phyloP scores from a whole-genome alignment of 2,113 vertebrate species.

The Anarhynchus alexandrinus region DNA sequence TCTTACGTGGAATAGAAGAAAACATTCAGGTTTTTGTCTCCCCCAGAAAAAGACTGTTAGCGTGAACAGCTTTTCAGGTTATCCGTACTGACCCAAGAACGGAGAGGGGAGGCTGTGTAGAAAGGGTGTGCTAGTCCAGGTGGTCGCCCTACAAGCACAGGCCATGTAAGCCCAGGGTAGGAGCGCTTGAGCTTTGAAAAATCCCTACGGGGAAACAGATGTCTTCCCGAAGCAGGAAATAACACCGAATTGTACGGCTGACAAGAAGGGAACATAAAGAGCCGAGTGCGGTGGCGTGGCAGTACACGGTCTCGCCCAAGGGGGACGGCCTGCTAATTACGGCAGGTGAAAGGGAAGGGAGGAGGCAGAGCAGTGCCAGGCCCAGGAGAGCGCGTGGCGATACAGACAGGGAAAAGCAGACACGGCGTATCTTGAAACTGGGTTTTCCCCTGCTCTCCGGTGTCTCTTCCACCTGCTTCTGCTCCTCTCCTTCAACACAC shows the following conservation, averaged over 20 bases:
- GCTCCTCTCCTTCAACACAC: background rate
- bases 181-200: background rate
- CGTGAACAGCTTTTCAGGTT: background rate
- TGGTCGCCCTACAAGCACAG: rapidly evolving
- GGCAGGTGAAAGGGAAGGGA: background rate
- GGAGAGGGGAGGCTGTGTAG: background rate
- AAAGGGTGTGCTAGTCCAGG: rapidly evolving
- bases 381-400: rapidly evolving
- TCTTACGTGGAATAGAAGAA: background rate
- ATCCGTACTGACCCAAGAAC: background rate
- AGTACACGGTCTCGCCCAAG: rapidly evolving
- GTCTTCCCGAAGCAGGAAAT: background rate
- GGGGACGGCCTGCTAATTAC: rapidly evolving
- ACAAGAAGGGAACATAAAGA: background rate
- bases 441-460: background rate
- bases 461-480: background rate
- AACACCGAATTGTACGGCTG: background rate
- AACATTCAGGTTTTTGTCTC: background rate
- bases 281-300: rapidly evolving
- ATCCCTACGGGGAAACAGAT: background rate
- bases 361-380: background rate
- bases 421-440: rapidly evolving
- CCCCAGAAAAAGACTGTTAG: background rate
- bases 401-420: background rate
- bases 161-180: rapidly evolving